Evolutionary conservation across 2,888 invertebrate genomes (phyloP).

Genomic region (Rhogogaster chlorosoma): DNA sequence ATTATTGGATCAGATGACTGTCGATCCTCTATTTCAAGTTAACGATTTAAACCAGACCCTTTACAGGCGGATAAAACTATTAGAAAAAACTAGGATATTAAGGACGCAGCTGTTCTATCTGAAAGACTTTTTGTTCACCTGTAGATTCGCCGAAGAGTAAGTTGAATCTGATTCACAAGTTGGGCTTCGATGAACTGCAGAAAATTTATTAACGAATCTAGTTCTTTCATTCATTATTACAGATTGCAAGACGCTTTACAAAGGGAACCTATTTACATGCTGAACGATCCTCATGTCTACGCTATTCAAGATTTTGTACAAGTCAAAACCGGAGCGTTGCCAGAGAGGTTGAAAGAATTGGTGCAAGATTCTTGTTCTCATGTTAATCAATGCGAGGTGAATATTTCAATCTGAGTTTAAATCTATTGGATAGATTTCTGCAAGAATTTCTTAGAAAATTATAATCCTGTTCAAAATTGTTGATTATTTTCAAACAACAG

Average conservation of each 20-base stretch:
- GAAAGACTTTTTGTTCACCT: conserved; percentile 85
- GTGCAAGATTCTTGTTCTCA: conserved; percentile 83
- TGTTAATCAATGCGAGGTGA: conserved; percentile 82
- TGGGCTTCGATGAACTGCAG: background rate
- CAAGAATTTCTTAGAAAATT: background rate
- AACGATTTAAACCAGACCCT: conserved; percentile 85
- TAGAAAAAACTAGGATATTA: conserved; percentile 82
- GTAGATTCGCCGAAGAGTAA: conserved; percentile 84
- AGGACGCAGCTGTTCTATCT: conserved; percentile 85
- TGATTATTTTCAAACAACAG: background rate
- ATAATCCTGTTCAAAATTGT: background rate
- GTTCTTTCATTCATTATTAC: conserved; percentile 62
- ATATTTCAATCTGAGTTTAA: conserved; percentile 50
- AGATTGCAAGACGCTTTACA: conserved; percentile 81
- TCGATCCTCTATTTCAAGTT: conserved; percentile 89
- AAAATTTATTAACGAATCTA: background rate
- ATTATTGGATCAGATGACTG: conserved; percentile 87
- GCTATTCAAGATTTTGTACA: conserved; percentile 86
- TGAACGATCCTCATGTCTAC: conserved; percentile 85
- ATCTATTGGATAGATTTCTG: background rate
- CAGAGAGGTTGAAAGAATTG: conserved; percentile 80
- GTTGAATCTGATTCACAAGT: conserved; percentile 59
- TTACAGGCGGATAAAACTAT: conserved; percentile 82
- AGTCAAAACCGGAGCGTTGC: conserved; percentile 82
- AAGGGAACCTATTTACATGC: conserved; percentile 81